These are phyloP conservation scores for Agrilus planipennis DNA, from an alignment of 1,140 invertebrate species.

Conservation along the genomic window DNA sequence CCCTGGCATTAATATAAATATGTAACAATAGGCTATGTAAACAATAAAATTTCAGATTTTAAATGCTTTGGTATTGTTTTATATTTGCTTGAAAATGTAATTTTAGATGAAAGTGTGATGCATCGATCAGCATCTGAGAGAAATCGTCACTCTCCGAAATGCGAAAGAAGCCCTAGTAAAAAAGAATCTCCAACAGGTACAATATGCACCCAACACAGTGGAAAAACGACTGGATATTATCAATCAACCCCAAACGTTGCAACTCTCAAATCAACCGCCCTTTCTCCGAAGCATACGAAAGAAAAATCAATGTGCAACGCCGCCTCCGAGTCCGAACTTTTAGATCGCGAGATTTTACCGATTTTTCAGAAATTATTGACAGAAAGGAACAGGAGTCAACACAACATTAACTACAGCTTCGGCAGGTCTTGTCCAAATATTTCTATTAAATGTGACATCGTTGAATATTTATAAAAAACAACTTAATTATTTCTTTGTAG, in stretches of 20 bases:
- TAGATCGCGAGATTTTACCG: conserved; percentile 71
- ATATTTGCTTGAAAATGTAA: background rate
- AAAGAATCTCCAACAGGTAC: conserved; percentile 10
- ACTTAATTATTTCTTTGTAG: too few species aligned
- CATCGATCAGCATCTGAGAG: conserved; percentile 31
- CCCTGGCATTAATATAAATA: too few species aligned
- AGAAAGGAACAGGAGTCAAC: conserved; percentile 59
- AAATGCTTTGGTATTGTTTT: background rate
- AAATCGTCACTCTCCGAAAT: conserved; percentile 23
- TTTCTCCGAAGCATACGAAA: conserved; percentile 14
- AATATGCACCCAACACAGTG: conserved; percentile 34
- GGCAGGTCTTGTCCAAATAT: conserved; percentile 87
- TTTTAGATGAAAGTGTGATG: conserved; percentile 23
- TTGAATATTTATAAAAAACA: conserved; percentile 82
- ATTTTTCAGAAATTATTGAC: conserved; percentile 84
- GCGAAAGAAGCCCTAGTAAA: conserved; percentile 21
- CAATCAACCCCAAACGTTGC: conserved; percentile 49
- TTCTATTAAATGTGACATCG: conserved; percentile 91
- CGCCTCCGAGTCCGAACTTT: conserved; percentile 70
- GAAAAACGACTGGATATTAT: conserved; percentile 43
- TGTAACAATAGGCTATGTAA: too few species aligned
- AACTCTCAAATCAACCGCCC: conserved; percentile 16
- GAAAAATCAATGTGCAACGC: conserved; percentile 56
- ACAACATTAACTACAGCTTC: conserved; percentile 53
- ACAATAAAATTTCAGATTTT: too few species aligned